Percentiles rank a stretch among this genome's conserved stretches.
phyloP scores from a whole-genome alignment of 23 tunicate species.

The Botrylloides violaceus region DNA sequence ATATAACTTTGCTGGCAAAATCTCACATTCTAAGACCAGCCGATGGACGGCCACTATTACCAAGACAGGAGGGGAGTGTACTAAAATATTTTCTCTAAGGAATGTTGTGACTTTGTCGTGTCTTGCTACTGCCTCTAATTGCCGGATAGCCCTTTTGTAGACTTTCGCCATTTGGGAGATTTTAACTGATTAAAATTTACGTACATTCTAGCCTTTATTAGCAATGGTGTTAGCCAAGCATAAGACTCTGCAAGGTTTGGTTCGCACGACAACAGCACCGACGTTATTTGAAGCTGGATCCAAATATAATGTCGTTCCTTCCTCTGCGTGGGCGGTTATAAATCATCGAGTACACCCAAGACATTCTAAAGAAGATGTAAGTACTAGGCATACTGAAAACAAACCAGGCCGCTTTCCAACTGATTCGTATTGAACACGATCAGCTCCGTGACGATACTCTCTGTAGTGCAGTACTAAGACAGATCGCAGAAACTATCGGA shows the following conservation, averaged over 20 bases:
- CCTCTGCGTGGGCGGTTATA: constrained; percentile 68
- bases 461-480: too few relatives aligned
- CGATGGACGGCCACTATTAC: too few relatives aligned
- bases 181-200: too few relatives aligned
- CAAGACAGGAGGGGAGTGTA: too few relatives aligned
- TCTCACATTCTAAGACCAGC: too few relatives aligned
- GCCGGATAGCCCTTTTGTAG: too few relatives aligned
- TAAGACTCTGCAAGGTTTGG: neutral
- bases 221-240: neutral
- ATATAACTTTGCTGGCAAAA: too few relatives aligned
- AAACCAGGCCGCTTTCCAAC: too few relatives aligned
- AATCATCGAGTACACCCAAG: constrained; percentile 68
- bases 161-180: too few relatives aligned
- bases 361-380: constrained; percentile 53
- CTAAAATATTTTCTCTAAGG: neutral
- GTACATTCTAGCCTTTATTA: neutral
- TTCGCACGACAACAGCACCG: constrained; percentile 66
- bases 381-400: neutral
- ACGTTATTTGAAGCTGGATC: constrained; percentile 64
- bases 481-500: too few relatives aligned
- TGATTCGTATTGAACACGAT: too few relatives aligned
- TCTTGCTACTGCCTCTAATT: neutral
- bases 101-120: neutral
- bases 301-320: constrained; percentile 67
- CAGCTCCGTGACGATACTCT: too few relatives aligned